Base-by-base conservation (phyloP, 2,113 vertebrate species). In the Peucedramus taeniatus region DNA sequence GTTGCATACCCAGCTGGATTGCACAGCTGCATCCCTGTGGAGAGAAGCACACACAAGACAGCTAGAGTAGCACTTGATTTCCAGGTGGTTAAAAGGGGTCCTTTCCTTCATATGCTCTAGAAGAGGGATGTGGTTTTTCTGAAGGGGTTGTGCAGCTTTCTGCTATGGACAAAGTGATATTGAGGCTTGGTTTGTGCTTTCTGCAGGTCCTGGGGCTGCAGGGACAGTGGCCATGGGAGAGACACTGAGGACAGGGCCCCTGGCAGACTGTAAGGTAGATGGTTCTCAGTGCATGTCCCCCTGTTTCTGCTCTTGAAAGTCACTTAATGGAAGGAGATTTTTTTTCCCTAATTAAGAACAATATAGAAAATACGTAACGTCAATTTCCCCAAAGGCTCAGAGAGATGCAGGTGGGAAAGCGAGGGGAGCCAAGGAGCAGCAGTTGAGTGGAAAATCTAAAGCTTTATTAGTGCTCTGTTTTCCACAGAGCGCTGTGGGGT, bases 1-100 rank as follows among this genome's bases (percentile, higher is more conserved):
- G 16, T 5, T 45, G 40, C 0, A 0, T 10, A 45, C 10, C 15
- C 42, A 61, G 66, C 42, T 3, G 1, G 33, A 57, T n/a, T 15
- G 39, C 31, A 66, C 11, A 66, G 68, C n/a, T 2, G 1, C 28
- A 31, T 11, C 57, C 39, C 39, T 45, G 16, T 33, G 7, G 27
- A 75, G 40, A 85, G 50, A 94, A 57, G 42, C 54, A 35, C n/a
- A 22, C 3, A 24, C 26, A 68, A 26, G 37, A 70, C 11, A 61
- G 60, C 31, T 37, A 59, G 40, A 30, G 20, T 18, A 60, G 61
- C 24, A 51, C 23, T 70, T 79, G 51, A 21, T 70, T 85, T 70
- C 47, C 19, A 26, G 0, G 0, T 70, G 24, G 9, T 63, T 70
- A 37, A 81, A 45, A 89, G 15, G 7, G 8, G 3, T 22, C 14